These are phyloP conservation scores for Hypothenemus hampei DNA, from an alignment of 1,140 invertebrate species.

Conservation along the genomic window DNA sequence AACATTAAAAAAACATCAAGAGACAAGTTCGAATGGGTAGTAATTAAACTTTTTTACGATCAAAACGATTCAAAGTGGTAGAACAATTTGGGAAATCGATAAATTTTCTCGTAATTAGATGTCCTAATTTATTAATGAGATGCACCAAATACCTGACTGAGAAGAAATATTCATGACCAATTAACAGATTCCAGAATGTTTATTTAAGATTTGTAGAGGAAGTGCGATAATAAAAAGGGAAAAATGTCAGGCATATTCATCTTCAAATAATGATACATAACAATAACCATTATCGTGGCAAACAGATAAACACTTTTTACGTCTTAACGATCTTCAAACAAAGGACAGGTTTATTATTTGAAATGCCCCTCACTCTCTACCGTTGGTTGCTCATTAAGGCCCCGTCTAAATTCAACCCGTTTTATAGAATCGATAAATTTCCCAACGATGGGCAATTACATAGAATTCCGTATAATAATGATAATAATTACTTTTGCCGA, in stretches of 20 bases:
- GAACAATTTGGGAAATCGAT: conserved; percentile 1
- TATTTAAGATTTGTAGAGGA: not conserved
- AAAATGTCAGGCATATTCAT: not conserved
- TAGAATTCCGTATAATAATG: too few relatives aligned
- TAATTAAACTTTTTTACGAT: not conserved
- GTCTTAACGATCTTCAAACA: not conserved
- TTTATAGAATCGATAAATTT: too few relatives aligned
- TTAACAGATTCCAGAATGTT: not conserved
- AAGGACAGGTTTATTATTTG: not conserved
- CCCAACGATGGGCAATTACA: too few relatives aligned
- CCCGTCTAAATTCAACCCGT: too few relatives aligned
- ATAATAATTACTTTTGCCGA: too few relatives aligned
- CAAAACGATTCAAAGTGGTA: not conserved
- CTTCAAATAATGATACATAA: not conserved
- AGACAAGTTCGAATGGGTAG: not conserved
- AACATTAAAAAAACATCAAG: conserved; percentile 13
- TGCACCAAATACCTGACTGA: too few relatives aligned
- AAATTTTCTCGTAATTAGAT: too few relatives aligned
- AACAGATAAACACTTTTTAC: not conserved
- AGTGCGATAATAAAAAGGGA: not conserved
- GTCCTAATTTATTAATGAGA: too few relatives aligned
- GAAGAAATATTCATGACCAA: not conserved
- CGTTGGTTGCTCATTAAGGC: too few relatives aligned
- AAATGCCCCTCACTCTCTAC: too few relatives aligned
- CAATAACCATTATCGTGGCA: not conserved